Evolutionary conservation across 2,113 vertebrate species (phyloP), one percentile per base, ranked within the genome.

Genomic region (Sinocyclocheilus anshuiensis): DNA sequence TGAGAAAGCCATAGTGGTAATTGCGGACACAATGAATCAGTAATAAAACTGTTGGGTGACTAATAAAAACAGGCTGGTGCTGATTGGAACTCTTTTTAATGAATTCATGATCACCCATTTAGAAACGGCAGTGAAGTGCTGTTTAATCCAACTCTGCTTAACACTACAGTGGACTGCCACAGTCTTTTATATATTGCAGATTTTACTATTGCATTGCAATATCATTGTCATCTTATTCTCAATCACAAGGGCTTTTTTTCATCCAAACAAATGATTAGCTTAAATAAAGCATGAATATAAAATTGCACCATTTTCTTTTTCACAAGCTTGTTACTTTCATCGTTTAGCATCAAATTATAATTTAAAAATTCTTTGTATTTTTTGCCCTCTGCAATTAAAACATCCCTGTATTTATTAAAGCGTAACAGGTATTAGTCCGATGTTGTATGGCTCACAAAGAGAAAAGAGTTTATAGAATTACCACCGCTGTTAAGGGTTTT

Each of bases 71-170:
- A 87, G 85, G 86, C 89, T 69, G 53, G 81, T 88, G 83, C 87
- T 91, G 88, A 91, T 90, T 92, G 87, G 83, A 90, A 92, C 92
- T 92, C 88, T 90, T 83, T 93, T 91, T 91, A 93, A 90, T 91
- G 90, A 91, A 90, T 92, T 86, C 88, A 90, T 86, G 81, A 91
- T 93, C 83, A 59, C 88, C 86, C 92, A 92, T 93, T 93, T 94
- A 90, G 87, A 39, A 67, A 59, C 8, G 57, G 2, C 6, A 7
- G 55, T 55, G 53, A 55, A 86, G 33, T 85, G 76, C 83, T 84
- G 87, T 90, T 91, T 77, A 72, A 72, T 42, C 36, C 86, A 92
- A 90, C 91, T 87, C 88, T 90, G 87, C 86, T 88, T 72, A 42
- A 42, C 69, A 72, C 33, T 75, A 89, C 92, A 92, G 91, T 89